Base-by-base conservation (phyloP, 2,797 vertebrate genomes). In the Enteromius viviparus region DNA sequence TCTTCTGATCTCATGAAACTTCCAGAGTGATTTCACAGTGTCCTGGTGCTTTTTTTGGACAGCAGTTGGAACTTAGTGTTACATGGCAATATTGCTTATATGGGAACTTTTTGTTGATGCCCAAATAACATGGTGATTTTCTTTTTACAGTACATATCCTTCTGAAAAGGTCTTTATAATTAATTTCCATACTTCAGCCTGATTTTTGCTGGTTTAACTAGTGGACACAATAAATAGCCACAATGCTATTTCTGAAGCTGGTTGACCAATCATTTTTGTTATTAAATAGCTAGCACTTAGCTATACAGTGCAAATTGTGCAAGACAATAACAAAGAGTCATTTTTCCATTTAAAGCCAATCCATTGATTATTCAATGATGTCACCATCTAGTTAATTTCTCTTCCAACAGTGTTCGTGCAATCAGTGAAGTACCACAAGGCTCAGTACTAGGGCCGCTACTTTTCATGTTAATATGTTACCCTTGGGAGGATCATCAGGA, bases 1-100 rank as follows among this genome's bases (percentile, higher is more conserved):
- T 83, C 66, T 70, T 51, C 65, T 83, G 75, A 71, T 62, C 65
- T 78, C 75, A 78, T 78, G 42, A 83, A 51, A 60, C 68, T 32
- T 62, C 34, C 40, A 71, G 66, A 55, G 47, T 68, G 65, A 55
- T 69, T 77, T 68, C 19, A 68, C 49, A 47, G 64, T 83, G 66
- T 51, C 55, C 26, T 62, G 53, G 14, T 77, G 65, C 53, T 83
- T 58, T 83, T 68, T 78, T 78, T 78, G 74, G 71, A 55, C 23
- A 68, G 72, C 64, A 40, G 66, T 51, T 40, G 23, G 21, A 49
- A 51, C 53, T 71, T 51, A 60, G 37, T 62, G 15, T 78, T 29
- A 71, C 37, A 68, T 68, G 34, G 37, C 14, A 55, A 45, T 76
- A 34, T 68, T 68, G 72, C 42, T 53, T 40, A 64, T 75, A 34